Conservation (phyloP, 1,140 invertebrate genomes). For the Trachymyrmex cornetzi region DNA sequence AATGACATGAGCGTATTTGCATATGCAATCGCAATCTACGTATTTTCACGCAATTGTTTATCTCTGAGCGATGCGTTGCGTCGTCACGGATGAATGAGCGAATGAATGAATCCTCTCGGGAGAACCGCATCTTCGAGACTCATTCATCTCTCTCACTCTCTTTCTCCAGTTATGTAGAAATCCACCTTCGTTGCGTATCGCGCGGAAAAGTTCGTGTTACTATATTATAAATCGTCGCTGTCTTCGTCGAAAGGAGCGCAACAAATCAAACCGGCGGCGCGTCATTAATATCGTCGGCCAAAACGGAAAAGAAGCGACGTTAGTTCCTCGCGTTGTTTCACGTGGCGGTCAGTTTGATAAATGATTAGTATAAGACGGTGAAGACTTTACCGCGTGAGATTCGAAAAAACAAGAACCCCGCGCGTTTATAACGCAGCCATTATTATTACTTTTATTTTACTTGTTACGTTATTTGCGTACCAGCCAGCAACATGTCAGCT, state of each 20-base stretch:
- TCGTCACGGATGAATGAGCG: constrained; percentile 17
- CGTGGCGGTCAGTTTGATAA: not conserved
- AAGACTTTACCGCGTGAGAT: constrained; percentile 3
- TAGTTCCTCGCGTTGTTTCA: not conserved
- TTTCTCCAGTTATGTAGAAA: constrained; percentile 6
- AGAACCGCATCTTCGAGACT: constrained; percentile 18
- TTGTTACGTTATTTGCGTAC: not conserved
- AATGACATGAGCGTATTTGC: not conserved
- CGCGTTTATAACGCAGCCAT: not conserved
- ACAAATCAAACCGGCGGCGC: constrained; percentile 23
- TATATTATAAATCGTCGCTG: constrained; percentile 40
- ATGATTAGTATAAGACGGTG: not conserved
- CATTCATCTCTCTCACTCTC: constrained; percentile 69
- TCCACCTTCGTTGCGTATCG: constrained; percentile 42
- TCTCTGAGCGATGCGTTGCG: not conserved
- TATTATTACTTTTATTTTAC: not conserved
- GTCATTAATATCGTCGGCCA: constrained; percentile 17
- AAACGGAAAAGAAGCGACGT: not conserved
- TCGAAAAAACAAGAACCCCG: not conserved
- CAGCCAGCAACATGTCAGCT: too few relatives aligned
- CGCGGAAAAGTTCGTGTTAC: constrained; percentile 20
- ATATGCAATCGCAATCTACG: not conserved
- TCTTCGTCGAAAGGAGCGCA: not conserved
- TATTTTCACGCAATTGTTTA: constrained; percentile 33
- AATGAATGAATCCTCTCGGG: constrained; percentile 27